Conservation (phyloP, 2,113 vertebrate species). For the Dasypus novemcinctus region DNA sequence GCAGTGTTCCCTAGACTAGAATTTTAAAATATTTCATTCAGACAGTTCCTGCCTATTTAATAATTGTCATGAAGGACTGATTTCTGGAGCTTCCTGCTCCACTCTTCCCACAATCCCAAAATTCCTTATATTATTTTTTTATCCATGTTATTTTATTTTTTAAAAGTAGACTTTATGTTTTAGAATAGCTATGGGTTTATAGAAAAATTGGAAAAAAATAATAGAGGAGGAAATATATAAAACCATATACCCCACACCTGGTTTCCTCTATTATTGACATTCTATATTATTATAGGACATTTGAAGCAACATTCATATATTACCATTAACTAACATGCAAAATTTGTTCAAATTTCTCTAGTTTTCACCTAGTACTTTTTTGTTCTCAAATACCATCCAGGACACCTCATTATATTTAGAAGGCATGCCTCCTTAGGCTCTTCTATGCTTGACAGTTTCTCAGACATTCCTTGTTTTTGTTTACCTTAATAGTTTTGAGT, state of each 20-base stretch:
- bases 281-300: not conserved
- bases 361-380: not conserved
- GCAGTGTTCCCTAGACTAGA: too few relatives aligned
- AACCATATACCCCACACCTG: not conserved
- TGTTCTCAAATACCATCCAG: not conserved
- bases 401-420: not conserved
- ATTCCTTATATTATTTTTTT: not conserved
- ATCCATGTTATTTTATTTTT: not conserved
- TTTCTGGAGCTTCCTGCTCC: too few relatives aligned
- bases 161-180: not conserved
- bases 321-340: not conserved
- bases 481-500: not conserved
- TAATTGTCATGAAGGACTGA: too few relatives aligned
- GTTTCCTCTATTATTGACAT: not conserved
- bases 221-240: not conserved
- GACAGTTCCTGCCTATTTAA: too few relatives aligned
- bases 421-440: not conserved
- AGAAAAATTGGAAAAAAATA: not conserved
- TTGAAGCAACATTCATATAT: not conserved
- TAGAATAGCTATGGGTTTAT: not conserved
- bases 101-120: too few relatives aligned
- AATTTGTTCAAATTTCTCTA: not conserved
- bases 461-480: not conserved
- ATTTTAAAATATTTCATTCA: too few relatives aligned
- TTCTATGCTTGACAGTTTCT: not conserved